Evolutionary conservation across 2,797 vertebrate species (phyloP), one percentile per base, ranked within the genome.

Genomic region (Champsocephalus gunnari): DNA sequence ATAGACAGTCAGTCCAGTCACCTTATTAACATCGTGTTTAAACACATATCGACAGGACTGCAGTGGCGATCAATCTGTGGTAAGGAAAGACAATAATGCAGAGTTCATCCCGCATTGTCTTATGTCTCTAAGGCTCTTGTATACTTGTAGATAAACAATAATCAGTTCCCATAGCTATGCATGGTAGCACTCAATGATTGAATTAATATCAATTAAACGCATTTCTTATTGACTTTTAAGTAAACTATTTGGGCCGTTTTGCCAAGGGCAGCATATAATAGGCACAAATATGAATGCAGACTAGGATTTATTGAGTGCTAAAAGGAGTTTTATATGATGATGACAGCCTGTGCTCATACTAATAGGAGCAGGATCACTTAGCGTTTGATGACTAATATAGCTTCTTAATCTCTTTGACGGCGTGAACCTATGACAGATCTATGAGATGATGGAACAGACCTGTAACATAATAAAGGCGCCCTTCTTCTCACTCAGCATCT

Each of bases 401-500:
- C 85, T 89, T 83, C 84, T 89, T 92, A 90, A 92, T 92, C 86
- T 88, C 80, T 68, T 60, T 76, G 82, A 91, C 67, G 82, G 80
- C 10, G 19, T 57, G 79, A 83, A 90, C 74, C 88, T 83, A 73
- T 88, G 88, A 91, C 90, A 89, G 82, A 92, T 92, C 88, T 88
- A 81, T 54, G 83, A 80, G 85, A 87, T 91, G 88, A 90, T 82
- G 89, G 83, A 89, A 79, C 58, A 14, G 87, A 90, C 83, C 62
- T 78, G 83, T 87, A 89, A 92, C 87, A 91, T 87, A 89, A 93
- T 91, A 87, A 91, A 88, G 84, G 85, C 67, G 24, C 71, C 82
- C 79, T 83, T 87, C 86, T 89, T 89, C 89, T 92, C 91, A 89
- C 90, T 93, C 91, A 86, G 88, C 90, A 85, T 89, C 77, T 82